phyloP scores from a whole-genome alignment of 1,140 invertebrate species.

The Drosophila watanabei region DNA sequence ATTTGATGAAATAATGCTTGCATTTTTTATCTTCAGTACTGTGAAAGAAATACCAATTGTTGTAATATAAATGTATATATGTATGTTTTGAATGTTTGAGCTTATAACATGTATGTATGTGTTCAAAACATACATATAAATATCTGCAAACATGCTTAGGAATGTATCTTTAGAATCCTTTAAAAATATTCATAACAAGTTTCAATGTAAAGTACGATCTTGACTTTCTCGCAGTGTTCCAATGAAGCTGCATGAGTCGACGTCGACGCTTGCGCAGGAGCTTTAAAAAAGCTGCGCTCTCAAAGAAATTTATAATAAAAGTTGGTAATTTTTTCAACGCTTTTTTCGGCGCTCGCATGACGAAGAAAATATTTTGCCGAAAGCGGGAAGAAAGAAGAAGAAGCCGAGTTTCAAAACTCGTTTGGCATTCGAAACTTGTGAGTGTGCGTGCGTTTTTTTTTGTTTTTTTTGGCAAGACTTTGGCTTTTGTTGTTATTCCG shows the following conservation, averaged over 20 bases:
- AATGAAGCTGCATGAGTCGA: background rate
- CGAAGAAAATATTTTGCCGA: constrained; percentile 74
- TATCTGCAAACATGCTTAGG: too few relatives aligned
- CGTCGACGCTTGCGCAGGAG: constrained; percentile 36
- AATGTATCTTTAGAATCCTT: too few relatives aligned
- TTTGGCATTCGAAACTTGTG: constrained; percentile 53
- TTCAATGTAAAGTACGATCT: background rate
- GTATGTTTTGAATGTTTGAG: too few relatives aligned
- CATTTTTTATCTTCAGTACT: too few relatives aligned
- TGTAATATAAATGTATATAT: too few relatives aligned
- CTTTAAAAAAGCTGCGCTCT: constrained; percentile 58
- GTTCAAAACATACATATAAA: too few relatives aligned
- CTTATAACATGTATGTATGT: too few relatives aligned
- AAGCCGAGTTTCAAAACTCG: constrained; percentile 51
- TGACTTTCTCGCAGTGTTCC: constrained; percentile 7
- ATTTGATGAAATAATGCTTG: too few relatives aligned
- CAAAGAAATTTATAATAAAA: constrained; percentile 78
- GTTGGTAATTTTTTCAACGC: constrained; percentile 69
- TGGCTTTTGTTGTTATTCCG: constrained; percentile 49
- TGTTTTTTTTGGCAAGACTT: constrained; percentile 71
- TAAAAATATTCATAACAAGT: background rate
- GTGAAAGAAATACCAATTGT: too few relatives aligned
- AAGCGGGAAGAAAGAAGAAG: constrained; percentile 40
- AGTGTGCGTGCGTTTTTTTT: constrained; percentile 16
- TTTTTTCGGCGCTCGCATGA: constrained; percentile 54